Evolutionary conservation across 2,797 vertebrate species (phyloP).

Genomic region (Anniella stebbinsi): DNA sequence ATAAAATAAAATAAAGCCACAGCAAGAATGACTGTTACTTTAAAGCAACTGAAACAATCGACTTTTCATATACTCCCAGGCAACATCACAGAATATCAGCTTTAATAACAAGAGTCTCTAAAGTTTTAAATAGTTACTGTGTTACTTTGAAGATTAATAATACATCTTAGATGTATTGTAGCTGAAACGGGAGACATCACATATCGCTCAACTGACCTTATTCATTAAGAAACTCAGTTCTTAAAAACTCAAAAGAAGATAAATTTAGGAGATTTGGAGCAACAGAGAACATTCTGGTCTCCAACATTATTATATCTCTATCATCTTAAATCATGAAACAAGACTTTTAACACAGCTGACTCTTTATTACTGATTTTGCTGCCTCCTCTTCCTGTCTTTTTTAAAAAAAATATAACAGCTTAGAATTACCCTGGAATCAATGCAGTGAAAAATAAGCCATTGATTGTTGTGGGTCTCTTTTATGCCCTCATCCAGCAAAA

Average conservation of each 20-base stretch:
- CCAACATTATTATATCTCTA: slow-evolving; percentile 51
- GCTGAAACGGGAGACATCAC: slow-evolving; percentile 60
- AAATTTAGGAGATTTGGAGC: slow-evolving; percentile 56
- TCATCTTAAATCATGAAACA: slow-evolving; percentile 58
- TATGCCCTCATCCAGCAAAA: not conserved
- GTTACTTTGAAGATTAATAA: slow-evolving; percentile 68
- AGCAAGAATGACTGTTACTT: slow-evolving; percentile 31
- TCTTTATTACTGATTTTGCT: slow-evolving; percentile 39
- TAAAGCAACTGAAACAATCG: slow-evolving; percentile 63
- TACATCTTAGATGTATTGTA: slow-evolving; percentile 42
- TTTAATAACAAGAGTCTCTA: slow-evolving; percentile 61
- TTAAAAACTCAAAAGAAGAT: slow-evolving; percentile 55
- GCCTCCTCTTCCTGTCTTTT: slow-evolving; percentile 28
- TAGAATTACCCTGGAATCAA: slow-evolving; percentile 23
- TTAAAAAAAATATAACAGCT: not conserved
- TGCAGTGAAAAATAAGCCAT: slow-evolving; percentile 38
- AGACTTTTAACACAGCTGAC: slow-evolving; percentile 44
- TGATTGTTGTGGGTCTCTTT: slow-evolving; percentile 13
- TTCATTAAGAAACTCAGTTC: slow-evolving; percentile 68
- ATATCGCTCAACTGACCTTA: slow-evolving; percentile 51
- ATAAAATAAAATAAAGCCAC: slow-evolving; percentile 51
- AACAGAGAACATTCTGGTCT: slow-evolving; percentile 58
- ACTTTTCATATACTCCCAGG: slow-evolving; percentile 51
- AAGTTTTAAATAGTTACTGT: slow-evolving; percentile 64
- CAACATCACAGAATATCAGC: slow-evolving; percentile 53